A percentile compares a stretch with the other conserved stretches of the same genome.
These are phyloP conservation scores for Schizotus pectinicornis DNA, from an alignment of 2,888 invertebrate species.

Conservation along the genomic window DNA sequence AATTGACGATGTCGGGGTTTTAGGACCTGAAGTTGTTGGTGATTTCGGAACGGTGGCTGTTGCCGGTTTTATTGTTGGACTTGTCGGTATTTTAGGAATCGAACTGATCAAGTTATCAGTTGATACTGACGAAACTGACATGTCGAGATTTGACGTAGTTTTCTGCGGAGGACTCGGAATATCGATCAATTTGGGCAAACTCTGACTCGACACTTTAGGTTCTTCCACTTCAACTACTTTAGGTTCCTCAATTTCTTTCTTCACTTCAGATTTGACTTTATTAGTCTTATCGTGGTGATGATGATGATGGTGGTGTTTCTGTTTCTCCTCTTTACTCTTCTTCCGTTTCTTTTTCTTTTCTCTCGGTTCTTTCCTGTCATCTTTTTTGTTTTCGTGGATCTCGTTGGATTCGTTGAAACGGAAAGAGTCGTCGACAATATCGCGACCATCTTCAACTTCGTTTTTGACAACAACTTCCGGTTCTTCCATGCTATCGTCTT, in stretches of 20 bases:
- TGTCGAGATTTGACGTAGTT: conserved; percentile 43
- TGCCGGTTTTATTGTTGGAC: conserved; percentile 33
- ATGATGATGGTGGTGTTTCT: conserved; percentile 72
- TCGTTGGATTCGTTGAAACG: conserved; percentile 29
- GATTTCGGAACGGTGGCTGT: neutral
- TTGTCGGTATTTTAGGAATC: conserved; percentile 31
- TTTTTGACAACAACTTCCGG: conserved; percentile 52
- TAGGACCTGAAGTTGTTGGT: neutral
- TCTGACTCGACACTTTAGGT: conserved; percentile 60
- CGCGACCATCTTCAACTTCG: conserved; percentile 50
- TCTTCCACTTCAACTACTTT: conserved; percentile 22
- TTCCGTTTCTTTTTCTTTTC: conserved; percentile 88
- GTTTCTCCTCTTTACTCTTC: conserved; percentile 79
- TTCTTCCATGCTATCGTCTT: conserved; percentile 68
- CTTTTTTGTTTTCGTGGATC: conserved; percentile 44
- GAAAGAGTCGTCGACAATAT: conserved; percentile 54
- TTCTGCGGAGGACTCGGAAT: conserved; percentile 63
- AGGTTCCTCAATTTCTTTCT: conserved; percentile 38
- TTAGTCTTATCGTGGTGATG: conserved; percentile 66
- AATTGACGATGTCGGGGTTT: conserved; percentile 9
- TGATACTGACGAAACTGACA: conserved; percentile 49
- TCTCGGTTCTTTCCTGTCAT: conserved; percentile 67
- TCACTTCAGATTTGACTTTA: conserved; percentile 52
- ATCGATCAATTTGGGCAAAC: conserved; percentile 70
- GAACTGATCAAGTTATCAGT: conserved; percentile 60